Conservation (phyloP, 2,797 vertebrate genomes). For the Phaenicophaeus curvirostris region DNA sequence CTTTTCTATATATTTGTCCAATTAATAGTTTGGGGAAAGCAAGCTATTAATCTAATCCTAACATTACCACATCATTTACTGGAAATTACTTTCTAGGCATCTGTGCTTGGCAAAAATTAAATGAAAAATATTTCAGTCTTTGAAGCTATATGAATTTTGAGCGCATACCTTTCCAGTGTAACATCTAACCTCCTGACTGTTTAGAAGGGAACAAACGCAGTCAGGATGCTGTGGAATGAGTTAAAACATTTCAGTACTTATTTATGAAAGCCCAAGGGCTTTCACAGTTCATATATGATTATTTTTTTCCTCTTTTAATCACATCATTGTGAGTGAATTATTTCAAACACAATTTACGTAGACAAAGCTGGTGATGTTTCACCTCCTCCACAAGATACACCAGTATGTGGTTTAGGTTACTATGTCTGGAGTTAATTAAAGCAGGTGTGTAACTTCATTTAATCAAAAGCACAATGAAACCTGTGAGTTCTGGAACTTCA, state of each 20-base stretch:
- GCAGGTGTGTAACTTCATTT: neutral
- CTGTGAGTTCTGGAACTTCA: neutral
- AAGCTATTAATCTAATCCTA: neutral
- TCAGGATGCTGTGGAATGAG: neutral
- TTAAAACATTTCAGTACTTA: neutral
- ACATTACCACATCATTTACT: neutral
- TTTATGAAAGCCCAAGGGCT: neutral
- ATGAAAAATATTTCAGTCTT: neutral
- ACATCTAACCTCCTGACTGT: neutral
- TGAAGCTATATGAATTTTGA: neutral
- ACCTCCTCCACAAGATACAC: neutral
- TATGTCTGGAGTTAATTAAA: neutral
- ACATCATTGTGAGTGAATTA: neutral
- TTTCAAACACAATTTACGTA: neutral
- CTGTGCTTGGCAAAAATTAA: neutral
- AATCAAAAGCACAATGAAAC: neutral
- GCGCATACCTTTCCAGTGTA: neutral
- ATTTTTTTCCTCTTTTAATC: neutral
- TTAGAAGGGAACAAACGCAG: neutral
- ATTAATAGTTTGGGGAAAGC: neutral
- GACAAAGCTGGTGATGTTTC: neutral
- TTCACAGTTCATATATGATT: neutral
- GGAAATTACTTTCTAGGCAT: neutral
- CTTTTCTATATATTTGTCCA: neutral
- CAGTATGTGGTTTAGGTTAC: neutral